Base-by-base conservation (phyloP, 2,888 invertebrate species). In the Drosophila monieri region DNA sequence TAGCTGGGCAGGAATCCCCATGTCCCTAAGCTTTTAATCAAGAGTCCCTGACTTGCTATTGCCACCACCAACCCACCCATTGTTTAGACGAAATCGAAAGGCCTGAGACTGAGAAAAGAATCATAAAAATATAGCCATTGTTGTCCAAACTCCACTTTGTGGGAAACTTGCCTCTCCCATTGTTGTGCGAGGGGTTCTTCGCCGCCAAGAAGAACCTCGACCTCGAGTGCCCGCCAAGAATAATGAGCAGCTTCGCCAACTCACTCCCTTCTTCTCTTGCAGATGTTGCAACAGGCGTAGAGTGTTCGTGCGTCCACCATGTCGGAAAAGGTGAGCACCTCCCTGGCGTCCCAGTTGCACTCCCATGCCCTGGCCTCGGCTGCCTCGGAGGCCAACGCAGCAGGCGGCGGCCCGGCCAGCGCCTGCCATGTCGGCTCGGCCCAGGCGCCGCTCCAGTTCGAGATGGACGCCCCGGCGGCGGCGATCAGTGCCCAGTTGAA, bases 271-370 rank as follows among this genome's bases (percentile, higher is more conserved):
- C 1, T 21, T 18, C 18, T 9, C 23, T 44, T 73, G 12, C 41
- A 58, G 47, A 51, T 37, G 12, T 74, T 74, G 48, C 60, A 86
- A 80, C 78, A 84, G 85, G 61, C 64, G 37, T 84, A 76, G 64
- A 44, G 54, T 49, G 47, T 49, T 43, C 23, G 35, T 51, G 47
- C 6, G 23, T 6, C 21, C 55, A 49, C 25, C 69, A 90, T 90
- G 90, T 87, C 90, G 68, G 90, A 90, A 73, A 90, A 89, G 78
- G 77, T 88, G 52, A 90, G 90, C 73, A 74, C 79, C 53, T 77
- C 77, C 43, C 46, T 83, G 73, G 80, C 83, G 30, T 69, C 85
- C 35, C 85, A 85, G 41, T 55, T 87, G 62, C 88, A 87, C 60
- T 71, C 76, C 49, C 78, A 78, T 86, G 73, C 75, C 15, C 46